phyloP scores from a whole-genome alignment of 2,888 invertebrate genomes.

The Perizoma affinitatum region DNA sequence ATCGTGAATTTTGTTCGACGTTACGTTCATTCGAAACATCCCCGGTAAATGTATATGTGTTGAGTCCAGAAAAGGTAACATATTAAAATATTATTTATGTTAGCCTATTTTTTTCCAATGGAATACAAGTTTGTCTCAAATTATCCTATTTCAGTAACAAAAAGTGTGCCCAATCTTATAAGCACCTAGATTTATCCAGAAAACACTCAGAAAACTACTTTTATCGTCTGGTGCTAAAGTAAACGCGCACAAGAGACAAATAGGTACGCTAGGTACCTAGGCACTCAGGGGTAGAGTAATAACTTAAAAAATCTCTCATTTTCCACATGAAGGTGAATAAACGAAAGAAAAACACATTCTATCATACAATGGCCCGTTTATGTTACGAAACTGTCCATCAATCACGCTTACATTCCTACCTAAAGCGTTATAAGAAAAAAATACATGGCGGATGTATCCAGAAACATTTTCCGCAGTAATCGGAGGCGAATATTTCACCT shows the following conservation, averaged over 20 bases:
- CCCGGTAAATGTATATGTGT: no score
- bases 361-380: slow-evolving; percentile 48
- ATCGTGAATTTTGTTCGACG: no score
- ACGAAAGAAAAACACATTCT: slow-evolving; percentile 46
- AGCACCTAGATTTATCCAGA: slow-evolving; percentile 1
- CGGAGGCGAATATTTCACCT: slow-evolving; percentile 19
- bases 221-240: not conserved
- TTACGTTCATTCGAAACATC: no score
- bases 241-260: not conserved
- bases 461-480: slow-evolving; percentile 32
- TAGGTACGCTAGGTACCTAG: not conserved
- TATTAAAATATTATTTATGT: not conserved
- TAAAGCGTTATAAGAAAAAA: slow-evolving; percentile 49
- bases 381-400: slow-evolving; percentile 52
- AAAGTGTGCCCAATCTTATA: slow-evolving; percentile 6
- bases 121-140: slow-evolving; percentile 1
- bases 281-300: slow-evolving; percentile 4
- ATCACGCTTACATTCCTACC: slow-evolving; percentile 47
- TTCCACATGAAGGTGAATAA: slow-evolving; percentile 41
- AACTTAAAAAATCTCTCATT: slow-evolving; percentile 10
- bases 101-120: not conserved
- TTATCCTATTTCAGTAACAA: slow-evolving; percentile 2
- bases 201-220: slow-evolving; percentile 4
- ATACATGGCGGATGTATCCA: slow-evolving; percentile 33
- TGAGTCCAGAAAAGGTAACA: no score